phyloP scores from a whole-genome alignment of 2,888 invertebrate genomes.

The Eupithecia subumbrata region DNA sequence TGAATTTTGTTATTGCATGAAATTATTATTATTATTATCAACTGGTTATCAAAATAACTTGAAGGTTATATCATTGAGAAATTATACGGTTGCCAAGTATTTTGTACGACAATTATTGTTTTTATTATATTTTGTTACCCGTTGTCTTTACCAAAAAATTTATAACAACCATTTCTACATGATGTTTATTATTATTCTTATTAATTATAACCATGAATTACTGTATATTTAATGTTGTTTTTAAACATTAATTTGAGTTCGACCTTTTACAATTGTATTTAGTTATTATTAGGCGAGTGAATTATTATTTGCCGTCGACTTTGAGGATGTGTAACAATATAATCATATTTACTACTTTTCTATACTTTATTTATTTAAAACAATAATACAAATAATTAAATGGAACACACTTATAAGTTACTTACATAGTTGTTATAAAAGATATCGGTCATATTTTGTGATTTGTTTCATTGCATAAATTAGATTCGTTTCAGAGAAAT shows the following conservation, averaged over 20 bases:
- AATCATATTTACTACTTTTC: conserved; percentile 1
- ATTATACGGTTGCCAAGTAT: background rate
- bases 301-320: conserved; percentile 8
- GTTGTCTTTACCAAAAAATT: conserved; percentile 6
- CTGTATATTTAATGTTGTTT: conserved; percentile 1
- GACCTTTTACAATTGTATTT: background rate
- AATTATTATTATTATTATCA: background rate
- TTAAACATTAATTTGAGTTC: background rate
- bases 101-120: background rate
- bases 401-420: no score
- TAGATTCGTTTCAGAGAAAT: no score
- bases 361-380: background rate
- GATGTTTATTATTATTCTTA: background rate
- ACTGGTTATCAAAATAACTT: background rate
- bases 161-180: background rate
- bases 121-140: conserved; percentile 2
- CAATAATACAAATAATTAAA: no score
- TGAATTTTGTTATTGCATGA: background rate
- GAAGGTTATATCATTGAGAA: background rate
- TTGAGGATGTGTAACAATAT: background rate
- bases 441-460: no score
- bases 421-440: no score
- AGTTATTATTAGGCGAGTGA: background rate
- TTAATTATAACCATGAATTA: background rate
- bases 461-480: no score